A percentile compares a stretch with the other conserved stretches of the same genome.
Conservation (phyloP, 1,140 invertebrate species). For the Heliconius hewitsoni region DNA sequence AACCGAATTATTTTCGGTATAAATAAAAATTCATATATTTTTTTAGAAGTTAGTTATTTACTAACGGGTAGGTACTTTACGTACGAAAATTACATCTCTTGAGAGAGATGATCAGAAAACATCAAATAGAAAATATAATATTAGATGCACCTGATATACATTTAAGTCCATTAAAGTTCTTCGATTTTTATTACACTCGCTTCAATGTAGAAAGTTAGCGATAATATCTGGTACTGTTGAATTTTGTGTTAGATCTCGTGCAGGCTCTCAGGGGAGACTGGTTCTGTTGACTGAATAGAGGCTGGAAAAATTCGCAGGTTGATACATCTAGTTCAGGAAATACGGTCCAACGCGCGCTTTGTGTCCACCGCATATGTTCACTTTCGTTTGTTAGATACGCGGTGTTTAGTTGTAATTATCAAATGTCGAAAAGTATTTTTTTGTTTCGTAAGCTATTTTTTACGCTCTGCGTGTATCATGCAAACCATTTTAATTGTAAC, state of each 20-base stretch:
- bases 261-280: constrained; percentile 17
- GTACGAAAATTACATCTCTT: neutral
- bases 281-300: constrained; percentile 14
- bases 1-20: neutral
- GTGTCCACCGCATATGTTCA: constrained; percentile 59
- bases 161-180: constrained; percentile 55
- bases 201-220: constrained; percentile 34
- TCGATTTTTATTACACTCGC: constrained; percentile 32
- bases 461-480: constrained; percentile 31
- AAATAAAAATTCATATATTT: neutral
- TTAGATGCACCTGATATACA: constrained; percentile 56
- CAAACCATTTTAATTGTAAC: constrained; percentile 22
- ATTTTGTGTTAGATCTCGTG: constrained; percentile 7
- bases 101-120: neutral
- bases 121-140: constrained; percentile 6
- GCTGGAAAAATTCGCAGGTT: constrained; percentile 34
- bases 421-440: constrained; percentile 35
- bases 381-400: constrained; percentile 54
- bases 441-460: constrained; percentile 28
- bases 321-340: constrained; percentile 54
- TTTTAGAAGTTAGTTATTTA: neutral
- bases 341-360: constrained; percentile 68
- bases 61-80: neutral
- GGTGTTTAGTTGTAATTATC: constrained; percentile 32
- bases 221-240: constrained; percentile 27